Conservation (phyloP, 2,797 vertebrate species). For the Alca torda region DNA sequence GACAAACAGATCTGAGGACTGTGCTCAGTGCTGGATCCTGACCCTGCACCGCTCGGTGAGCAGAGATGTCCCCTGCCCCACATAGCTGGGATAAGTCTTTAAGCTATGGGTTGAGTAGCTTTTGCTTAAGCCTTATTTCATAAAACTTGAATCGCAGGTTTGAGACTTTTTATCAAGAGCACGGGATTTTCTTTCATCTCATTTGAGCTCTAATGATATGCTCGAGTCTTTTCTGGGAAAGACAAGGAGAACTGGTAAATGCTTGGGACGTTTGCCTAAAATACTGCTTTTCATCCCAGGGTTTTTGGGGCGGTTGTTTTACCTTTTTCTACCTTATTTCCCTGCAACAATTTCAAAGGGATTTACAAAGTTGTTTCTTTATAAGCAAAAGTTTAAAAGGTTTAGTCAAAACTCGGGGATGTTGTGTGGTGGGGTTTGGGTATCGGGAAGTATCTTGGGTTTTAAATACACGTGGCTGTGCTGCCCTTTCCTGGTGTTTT, state of each 20-base stretch:
- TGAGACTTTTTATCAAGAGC: not conserved
- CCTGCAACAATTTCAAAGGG: not conserved
- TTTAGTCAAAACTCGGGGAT: not conserved
- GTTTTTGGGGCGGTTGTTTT: not conserved
- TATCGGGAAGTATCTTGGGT: not conserved
- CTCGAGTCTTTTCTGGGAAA: not conserved
- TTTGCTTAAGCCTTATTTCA: constrained; percentile 6
- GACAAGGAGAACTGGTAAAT: not conserved
- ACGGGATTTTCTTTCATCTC: not conserved
- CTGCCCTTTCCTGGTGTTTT: not conserved
- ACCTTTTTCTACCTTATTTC: not conserved
- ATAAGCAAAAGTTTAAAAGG: not conserved
- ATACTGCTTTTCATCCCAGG: not conserved
- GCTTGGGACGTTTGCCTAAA: not conserved
- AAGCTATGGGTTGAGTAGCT: not conserved
- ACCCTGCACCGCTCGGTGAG: fast-evolving
- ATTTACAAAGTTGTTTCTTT: not conserved
- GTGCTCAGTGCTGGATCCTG: not conserved
- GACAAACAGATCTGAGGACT: not conserved
- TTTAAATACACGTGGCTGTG: not conserved
- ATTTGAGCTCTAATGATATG: not conserved
- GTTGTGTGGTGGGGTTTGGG: not conserved
- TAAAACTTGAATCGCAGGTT: not conserved
- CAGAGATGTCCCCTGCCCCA: not conserved
- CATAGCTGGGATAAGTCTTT: not conserved